Conservation (phyloP, 1,140 invertebrate species). For the Pemphigus obesinymphae region DNA sequence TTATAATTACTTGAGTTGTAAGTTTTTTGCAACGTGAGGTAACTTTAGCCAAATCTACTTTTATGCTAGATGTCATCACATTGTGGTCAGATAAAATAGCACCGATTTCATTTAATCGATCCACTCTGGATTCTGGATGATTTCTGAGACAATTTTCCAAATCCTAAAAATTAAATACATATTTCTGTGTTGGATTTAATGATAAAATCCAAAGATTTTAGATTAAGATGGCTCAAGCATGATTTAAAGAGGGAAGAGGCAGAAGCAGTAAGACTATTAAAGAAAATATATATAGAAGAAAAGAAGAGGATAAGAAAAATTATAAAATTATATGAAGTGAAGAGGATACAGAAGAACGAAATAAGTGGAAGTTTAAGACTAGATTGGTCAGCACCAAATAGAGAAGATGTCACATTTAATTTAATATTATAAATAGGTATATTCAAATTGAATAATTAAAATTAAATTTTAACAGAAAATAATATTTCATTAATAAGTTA, state of each 20-base stretch:
- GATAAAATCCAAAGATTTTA: too few species aligned
- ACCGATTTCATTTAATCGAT: slow-evolving; percentile 71
- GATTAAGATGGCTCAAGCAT: too few species aligned
- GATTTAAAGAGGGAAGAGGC: too few species aligned
- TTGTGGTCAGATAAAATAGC: slow-evolving; percentile 67
- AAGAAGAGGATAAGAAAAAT: too few species aligned
- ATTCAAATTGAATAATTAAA: neutral
- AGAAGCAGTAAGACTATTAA: too few species aligned
- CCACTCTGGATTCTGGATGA: slow-evolving; percentile 66
- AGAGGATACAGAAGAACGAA: too few species aligned
- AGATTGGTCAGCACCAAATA: too few species aligned
- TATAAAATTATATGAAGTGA: too few species aligned
- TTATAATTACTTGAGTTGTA: slow-evolving; percentile 59
- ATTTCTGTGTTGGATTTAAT: neutral
- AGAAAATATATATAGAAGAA: too few species aligned
- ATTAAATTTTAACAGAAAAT: neutral
- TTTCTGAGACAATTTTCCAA: slow-evolving; percentile 78
- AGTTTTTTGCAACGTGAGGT: slow-evolving; percentile 64
- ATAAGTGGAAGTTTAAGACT: too few species aligned
- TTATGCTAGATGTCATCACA: slow-evolving; percentile 69
- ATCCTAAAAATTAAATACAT: slow-evolving; percentile 57
- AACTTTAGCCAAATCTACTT: slow-evolving; percentile 64
- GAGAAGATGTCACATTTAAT: too few species aligned
- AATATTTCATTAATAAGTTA: too few species aligned
- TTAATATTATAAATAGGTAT: neutral